phyloP scores from a whole-genome alignment of 2,888 invertebrate species.

The Meandrusa payeni region DNA sequence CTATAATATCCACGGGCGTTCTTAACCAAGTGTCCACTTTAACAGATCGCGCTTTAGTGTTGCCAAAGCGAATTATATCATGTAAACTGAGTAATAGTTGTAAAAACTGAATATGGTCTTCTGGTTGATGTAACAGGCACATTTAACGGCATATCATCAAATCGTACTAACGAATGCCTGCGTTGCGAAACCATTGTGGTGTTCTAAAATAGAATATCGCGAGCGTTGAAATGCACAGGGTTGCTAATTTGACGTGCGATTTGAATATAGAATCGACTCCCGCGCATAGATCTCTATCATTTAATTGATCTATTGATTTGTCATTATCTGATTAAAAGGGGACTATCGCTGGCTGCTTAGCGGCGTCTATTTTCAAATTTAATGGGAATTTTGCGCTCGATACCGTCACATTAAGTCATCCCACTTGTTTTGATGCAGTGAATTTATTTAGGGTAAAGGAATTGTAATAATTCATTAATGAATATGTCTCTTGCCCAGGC shows the following conservation, averaged over 20 bases:
- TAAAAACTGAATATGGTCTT: constrained; percentile 24
- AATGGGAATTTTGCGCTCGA: constrained; percentile 13
- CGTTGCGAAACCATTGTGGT: constrained; percentile 28
- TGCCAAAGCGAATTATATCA: constrained; percentile 18
- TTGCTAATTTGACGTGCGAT: constrained; percentile 30
- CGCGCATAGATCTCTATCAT: constrained; percentile 30
- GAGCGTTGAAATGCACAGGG: constrained; percentile 23
- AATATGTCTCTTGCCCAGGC: too few relatives aligned
- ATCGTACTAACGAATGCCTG: constrained; percentile 25
- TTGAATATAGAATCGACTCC: constrained; percentile 32
- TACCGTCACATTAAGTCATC: constrained; percentile 1
- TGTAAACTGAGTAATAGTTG: constrained; percentile 18
- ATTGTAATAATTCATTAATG: too few relatives aligned
- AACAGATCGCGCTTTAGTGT: constrained; percentile 5
- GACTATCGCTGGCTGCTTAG: constrained; percentile 9
- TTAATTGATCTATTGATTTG: constrained; percentile 66
- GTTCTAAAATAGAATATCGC: constrained; percentile 24
- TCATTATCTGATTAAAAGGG: constrained; percentile 38
- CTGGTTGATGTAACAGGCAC: constrained; percentile 18
- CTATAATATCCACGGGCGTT: not conserved
- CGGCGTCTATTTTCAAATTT: constrained; percentile 5
- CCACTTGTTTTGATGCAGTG: not conserved
- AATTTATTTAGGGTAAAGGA: too few relatives aligned
- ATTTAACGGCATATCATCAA: constrained; percentile 25
- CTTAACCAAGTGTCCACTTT: constrained; percentile 2